Conservation (phyloP, 1,140 invertebrate genomes). For the Steinernema feltiae region DNA sequence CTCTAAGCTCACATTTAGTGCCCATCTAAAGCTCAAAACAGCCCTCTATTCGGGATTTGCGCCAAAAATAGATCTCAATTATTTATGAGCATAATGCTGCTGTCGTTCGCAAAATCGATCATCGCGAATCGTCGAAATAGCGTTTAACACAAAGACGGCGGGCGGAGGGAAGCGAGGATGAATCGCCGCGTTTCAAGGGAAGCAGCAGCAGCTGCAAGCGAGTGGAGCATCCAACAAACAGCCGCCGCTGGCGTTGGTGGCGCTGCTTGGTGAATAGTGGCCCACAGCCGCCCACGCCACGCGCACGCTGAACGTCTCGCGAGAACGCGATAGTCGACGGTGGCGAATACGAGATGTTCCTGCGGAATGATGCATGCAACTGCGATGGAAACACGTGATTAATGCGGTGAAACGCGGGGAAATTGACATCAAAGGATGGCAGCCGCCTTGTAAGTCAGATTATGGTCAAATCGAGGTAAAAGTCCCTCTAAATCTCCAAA, state of each 20-base stretch:
- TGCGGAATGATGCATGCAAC: too few relatives aligned
- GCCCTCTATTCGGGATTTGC: not conserved
- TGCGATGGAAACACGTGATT: too few relatives aligned
- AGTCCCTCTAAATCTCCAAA: too few relatives aligned
- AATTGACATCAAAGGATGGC: too few relatives aligned
- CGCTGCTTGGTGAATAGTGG: not conserved
- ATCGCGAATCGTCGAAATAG: not conserved
- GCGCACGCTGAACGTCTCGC: not conserved
- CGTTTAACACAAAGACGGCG: not conserved
- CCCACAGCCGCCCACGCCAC: not conserved
- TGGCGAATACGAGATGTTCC: not conserved
- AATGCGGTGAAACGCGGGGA: too few relatives aligned
- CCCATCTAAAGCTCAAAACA: not conserved
- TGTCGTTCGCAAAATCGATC: not conserved
- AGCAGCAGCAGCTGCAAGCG: not conserved
- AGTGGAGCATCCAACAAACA: not conserved
- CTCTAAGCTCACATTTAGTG: too few relatives aligned
- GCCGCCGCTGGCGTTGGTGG: not conserved
- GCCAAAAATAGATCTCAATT: not conserved
- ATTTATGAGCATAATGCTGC: not conserved
- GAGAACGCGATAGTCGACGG: not conserved
- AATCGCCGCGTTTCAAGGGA: not conserved
- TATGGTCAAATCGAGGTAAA: too few relatives aligned
- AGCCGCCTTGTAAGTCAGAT: too few relatives aligned
- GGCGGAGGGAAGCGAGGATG: not conserved